Evolutionary conservation across 2,113 vertebrate species (phyloP).

Genomic region (Pagrus major): DNA sequence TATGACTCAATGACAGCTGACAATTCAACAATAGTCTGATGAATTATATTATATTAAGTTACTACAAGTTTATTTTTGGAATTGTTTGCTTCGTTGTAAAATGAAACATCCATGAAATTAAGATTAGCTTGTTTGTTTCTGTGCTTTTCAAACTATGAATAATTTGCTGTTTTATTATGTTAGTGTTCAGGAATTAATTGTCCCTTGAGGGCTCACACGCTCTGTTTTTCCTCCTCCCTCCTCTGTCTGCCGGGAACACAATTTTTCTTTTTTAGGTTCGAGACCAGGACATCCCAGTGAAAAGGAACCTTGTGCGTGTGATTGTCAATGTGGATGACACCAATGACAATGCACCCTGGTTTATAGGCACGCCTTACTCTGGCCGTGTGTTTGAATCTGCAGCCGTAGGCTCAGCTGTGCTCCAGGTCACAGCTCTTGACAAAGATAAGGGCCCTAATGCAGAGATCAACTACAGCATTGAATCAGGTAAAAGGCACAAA

Average conservation of each 20-base stretch:
- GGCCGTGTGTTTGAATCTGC: conserved; percentile 94
- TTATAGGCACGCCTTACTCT: conserved; percentile 91
- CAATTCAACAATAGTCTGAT: not conserved
- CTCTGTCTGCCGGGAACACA: not conserved
- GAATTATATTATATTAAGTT: too few species aligned
- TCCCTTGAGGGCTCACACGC: not conserved
- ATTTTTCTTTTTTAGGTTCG: conserved; percentile 85
- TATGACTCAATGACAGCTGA: conserved; percentile 61
- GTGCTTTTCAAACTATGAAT: conserved; percentile 7
- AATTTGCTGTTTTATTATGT: conserved; percentile 9
- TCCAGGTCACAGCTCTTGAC: conserved; percentile 94
- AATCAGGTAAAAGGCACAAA: conserved; percentile 90
- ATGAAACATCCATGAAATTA: conserved; percentile 23
- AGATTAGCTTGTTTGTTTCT: conserved; percentile 10
- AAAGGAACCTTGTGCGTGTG: conserved; percentile 93
- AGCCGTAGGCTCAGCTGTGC: conserved; percentile 90
- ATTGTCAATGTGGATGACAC: conserved; percentile 91
- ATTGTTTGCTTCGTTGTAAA: conserved; percentile 12
- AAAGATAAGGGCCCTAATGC: conserved; percentile 95
- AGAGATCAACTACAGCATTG: conserved; percentile 92
- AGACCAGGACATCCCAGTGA: conserved; percentile 97
- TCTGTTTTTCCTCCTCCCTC: not conserved
- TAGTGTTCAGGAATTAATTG: not conserved
- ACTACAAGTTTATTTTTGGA: conserved; percentile 25
- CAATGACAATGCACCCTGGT: conserved; percentile 96